Base-by-base conservation (phyloP, 2,113 vertebrate species). In the Notothenia coriiceps region DNA sequence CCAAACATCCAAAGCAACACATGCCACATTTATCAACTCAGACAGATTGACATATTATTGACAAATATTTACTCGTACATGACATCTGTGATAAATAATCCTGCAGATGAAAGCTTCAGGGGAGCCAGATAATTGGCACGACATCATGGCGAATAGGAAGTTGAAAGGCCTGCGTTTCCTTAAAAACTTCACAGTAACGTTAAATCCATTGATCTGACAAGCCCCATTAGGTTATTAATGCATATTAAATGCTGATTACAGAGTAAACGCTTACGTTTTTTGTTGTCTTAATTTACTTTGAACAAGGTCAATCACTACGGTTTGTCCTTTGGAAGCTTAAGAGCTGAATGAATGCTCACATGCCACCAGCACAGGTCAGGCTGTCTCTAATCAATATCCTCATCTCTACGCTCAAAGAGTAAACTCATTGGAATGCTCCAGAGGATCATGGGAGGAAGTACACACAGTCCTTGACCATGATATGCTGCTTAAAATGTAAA, bases 391-490 rank as follows among this genome's bases (percentile, higher is more conserved):
- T 93, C 90, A 89, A 91, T 89, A 79, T 75, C 60, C 64, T 63
- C 80, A 88, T 88, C 77, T 86, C 81, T 78, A 70, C 68, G 46
- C 82, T 90, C 88, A 80, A 77, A 89, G 79, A 82, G 49, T 72
- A 50, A 86, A 84, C 86, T 92, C 89, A 91, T 91, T 90, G 87
- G 87, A 87, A 92, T 92, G 90, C 89, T 88, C 82, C 79, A 67
- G 83, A 78, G 74, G 84, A 82, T 68, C 29, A 54, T n/a, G 44
- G 54, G 68, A 85, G 86, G 80, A 88, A 74, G 89, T 76, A 91
- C 90, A 88, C 85, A 85, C 80, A 90, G 92, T 91, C 90, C 89
- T 94, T 91, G 90, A 91, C 92, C 91, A 89, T 91, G 79, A 89
- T 89, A 84, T 56, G 83, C 88, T 86, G 83, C 89, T 91, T 91